phyloP scores from a whole-genome alignment of 2,888 invertebrate species.

The Heliconius ethilla region DNA sequence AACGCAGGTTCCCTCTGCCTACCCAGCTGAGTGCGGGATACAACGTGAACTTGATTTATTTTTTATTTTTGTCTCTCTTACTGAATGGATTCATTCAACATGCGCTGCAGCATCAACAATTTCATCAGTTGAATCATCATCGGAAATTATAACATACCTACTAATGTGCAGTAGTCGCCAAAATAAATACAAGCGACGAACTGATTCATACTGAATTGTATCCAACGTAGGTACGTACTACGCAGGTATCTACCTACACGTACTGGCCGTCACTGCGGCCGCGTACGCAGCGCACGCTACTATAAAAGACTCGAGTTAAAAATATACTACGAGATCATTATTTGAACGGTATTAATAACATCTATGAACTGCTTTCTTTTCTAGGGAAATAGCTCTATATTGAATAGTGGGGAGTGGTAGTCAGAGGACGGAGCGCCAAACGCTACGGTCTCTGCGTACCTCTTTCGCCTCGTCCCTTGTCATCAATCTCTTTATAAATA shows the following conservation, averaged over 20 bases:
- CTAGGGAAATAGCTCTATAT: not conserved
- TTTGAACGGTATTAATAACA: conserved; percentile 6
- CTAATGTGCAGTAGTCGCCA: not conserved
- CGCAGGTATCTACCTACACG: no score
- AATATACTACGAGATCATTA: conserved; percentile 30
- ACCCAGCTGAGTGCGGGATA: no score
- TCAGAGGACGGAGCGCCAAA: no score
- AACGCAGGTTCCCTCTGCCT: no score
- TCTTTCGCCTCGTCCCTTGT: no score
- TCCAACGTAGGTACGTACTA: not conserved
- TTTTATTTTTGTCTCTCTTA: not conserved
- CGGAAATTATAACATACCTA: not conserved
- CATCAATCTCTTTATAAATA: no score
- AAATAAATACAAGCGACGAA: not conserved
- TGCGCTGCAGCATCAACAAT: not conserved
- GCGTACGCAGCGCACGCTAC: conserved; percentile 33
- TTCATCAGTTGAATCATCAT: conserved; percentile 1
- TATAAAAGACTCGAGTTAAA: conserved; percentile 42
- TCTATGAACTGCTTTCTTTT: not conserved
- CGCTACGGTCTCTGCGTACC: no score
- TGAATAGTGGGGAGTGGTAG: no score
- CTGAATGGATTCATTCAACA: not conserved
- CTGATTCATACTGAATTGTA: conserved; percentile 21
- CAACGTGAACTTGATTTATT: not conserved
- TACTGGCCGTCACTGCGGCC: not conserved